These are phyloP conservation scores for Centropristis striata DNA, from an alignment of 2,113 vertebrate species.

Conservation along the genomic window DNA sequence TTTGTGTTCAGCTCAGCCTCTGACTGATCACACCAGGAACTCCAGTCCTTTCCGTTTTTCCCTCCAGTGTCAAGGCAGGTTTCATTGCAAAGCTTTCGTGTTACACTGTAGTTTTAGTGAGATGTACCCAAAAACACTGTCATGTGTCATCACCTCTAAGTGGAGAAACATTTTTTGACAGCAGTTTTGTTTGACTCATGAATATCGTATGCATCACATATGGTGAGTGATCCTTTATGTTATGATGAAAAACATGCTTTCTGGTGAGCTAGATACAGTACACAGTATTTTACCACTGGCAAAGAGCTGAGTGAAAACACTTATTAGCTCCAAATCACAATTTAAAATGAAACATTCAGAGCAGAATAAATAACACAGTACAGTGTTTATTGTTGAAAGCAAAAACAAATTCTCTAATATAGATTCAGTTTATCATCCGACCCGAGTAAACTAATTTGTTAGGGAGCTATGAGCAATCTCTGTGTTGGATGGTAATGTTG, in stretches of 20 bases:
- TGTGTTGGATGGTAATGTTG: slow-evolving; percentile 71
- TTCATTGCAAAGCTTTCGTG: slow-evolving; percentile 18
- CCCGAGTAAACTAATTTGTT: slow-evolving; percentile 65
- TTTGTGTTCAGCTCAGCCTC: slow-evolving; percentile 14
- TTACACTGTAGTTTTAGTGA: not conserved
- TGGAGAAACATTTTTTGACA: not conserved
- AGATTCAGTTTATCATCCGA: slow-evolving; percentile 56
- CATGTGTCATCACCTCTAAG: slow-evolving; percentile 11
- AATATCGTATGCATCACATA: not conserved
- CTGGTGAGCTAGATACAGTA: not conserved
- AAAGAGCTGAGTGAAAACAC: slow-evolving; percentile 5
- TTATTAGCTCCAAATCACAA: slow-evolving; percentile 19
- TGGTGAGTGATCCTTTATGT: not conserved
- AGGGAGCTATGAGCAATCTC: slow-evolving; percentile 59
- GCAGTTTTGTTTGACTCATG: not conserved
- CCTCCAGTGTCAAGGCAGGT: not conserved
- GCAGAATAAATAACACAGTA: slow-evolving; percentile 27
- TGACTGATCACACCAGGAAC: slow-evolving; percentile 5
- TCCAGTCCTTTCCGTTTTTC: not conserved
- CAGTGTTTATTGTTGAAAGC: slow-evolving; percentile 43
- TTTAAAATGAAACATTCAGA: slow-evolving; percentile 28
- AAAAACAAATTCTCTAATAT: slow-evolving; percentile 57
- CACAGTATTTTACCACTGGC: not conserved
- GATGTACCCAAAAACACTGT: not conserved
- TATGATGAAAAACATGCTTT: slow-evolving; percentile 1